phyloP scores from a whole-genome alignment of 2,113 vertebrate species.

The Vulpes vulpes region DNA sequence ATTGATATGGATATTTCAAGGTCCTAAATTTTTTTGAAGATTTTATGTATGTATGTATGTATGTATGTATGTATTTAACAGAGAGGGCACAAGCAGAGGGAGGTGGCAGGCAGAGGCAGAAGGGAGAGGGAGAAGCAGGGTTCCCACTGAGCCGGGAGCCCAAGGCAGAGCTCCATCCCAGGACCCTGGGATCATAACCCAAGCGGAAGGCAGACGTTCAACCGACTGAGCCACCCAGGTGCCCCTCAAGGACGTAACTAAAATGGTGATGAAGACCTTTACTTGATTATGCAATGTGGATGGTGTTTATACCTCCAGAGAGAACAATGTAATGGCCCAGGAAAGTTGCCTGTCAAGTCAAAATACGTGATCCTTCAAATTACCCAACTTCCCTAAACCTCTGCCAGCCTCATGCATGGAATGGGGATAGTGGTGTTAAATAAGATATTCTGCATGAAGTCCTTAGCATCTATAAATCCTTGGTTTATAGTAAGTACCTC shows the following conservation, averaged over 20 bases:
- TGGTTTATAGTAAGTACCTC: background rate
- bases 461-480: background rate
- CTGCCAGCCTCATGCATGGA: background rate
- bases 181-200: too few species aligned
- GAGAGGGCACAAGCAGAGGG: too few species aligned
- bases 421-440: background rate
- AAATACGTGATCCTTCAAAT: slow-evolving; percentile 7
- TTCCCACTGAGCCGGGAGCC: too few species aligned
- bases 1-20: background rate
- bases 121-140: too few species aligned
- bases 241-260: background rate
- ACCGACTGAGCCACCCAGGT: too few species aligned
- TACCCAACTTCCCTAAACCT: background rate
- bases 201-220: too few species aligned
- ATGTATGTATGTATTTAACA: too few species aligned
- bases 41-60: too few species aligned
- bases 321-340: background rate
- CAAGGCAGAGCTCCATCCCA: too few species aligned
- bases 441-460: background rate
- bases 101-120: too few species aligned
- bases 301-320: background rate
- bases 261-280: background rate
- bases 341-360: background rate
- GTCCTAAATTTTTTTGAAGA: background rate
- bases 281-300: background rate